Conservation (phyloP, 2,888 invertebrate species). For the Acanthosepion pharaonis region DNA sequence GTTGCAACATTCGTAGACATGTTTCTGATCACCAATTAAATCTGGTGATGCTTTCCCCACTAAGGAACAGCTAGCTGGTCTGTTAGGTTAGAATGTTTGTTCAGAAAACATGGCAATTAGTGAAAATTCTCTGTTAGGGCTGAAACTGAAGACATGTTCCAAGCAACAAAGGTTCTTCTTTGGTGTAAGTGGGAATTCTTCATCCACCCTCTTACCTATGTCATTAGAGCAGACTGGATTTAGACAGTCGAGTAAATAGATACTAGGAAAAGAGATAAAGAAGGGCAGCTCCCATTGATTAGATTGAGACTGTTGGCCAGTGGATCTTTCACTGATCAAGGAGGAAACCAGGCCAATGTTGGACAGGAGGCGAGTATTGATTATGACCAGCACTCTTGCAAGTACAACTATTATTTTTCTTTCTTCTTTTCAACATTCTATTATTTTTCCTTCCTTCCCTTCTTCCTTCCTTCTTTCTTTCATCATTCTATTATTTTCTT, state of each 20-base stretch:
- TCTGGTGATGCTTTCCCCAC: neutral
- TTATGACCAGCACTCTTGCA: neutral
- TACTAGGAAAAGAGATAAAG: neutral
- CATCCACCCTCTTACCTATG: neutral
- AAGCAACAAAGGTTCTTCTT: neutral
- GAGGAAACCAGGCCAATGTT: neutral
- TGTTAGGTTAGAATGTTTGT: neutral
- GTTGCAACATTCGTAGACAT: neutral
- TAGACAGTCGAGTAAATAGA: neutral
- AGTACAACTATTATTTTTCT: neutral
- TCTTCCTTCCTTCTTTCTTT: too few relatives aligned
- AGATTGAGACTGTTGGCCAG: neutral
- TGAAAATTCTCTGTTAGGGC: neutral
- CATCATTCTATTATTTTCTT: too few relatives aligned
- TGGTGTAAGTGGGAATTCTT: neutral
- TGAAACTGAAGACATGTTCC: neutral
- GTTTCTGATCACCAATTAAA: neutral
- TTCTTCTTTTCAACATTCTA: neutral
- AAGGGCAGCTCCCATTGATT: neutral
- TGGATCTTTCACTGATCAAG: neutral
- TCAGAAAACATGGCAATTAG: slow-evolving; percentile 12
- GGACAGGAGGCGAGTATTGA: neutral
- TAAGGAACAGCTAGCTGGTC: neutral
- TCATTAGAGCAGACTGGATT: neutral
- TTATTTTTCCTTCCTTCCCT: neutral